Conservation (phyloP, 2,113 vertebrate species). For the Cromileptes altivelis region DNA sequence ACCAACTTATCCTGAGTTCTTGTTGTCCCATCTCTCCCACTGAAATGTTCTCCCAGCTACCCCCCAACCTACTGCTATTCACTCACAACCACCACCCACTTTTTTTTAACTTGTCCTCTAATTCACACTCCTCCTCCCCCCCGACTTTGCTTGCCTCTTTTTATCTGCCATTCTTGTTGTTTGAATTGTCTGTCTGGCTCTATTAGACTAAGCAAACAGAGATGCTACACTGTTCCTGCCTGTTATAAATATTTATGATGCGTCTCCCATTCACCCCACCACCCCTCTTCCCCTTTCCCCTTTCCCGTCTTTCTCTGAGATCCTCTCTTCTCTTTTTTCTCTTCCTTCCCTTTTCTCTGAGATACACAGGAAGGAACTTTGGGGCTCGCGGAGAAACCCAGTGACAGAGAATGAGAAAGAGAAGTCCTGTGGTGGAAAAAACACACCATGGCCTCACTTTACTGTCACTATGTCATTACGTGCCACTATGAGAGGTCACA, state of each 20-base stretch:
- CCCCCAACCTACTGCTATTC: conserved; percentile 2
- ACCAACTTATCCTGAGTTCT: neutral
- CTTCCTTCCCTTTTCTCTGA: conserved; percentile 68
- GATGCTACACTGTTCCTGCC: conserved; percentile 59
- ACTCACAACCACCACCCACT: conserved; percentile 30
- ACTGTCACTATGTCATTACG: conserved; percentile 45
- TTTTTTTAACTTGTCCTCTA: conserved; percentile 34
- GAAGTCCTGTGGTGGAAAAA: conserved; percentile 40
- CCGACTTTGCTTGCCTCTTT: conserved; percentile 40
- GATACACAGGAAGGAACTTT: conserved; percentile 45
- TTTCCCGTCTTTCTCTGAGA: conserved; percentile 27
- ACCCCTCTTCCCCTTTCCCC: conserved; percentile 36
- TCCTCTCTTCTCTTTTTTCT: conserved; percentile 53
- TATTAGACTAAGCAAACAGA: conserved; percentile 77
- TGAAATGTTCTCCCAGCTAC: conserved; percentile 6
- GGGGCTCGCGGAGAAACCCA: conserved; percentile 12
- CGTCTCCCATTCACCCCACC: conserved; percentile 40
- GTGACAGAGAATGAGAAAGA: conserved; percentile 61
- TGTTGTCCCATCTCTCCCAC: neutral
- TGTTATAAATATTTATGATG: conserved; percentile 81
- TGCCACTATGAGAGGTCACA: conserved; percentile 39
- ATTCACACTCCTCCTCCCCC: conserved; percentile 16
- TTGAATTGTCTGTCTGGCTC: conserved; percentile 62
- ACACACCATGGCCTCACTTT: conserved; percentile 58
- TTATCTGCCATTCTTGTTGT: conserved; percentile 54